These are phyloP conservation scores for Zelleria hepariella DNA, from an alignment of 2,888 invertebrate species.

Conservation along the genomic window DNA sequence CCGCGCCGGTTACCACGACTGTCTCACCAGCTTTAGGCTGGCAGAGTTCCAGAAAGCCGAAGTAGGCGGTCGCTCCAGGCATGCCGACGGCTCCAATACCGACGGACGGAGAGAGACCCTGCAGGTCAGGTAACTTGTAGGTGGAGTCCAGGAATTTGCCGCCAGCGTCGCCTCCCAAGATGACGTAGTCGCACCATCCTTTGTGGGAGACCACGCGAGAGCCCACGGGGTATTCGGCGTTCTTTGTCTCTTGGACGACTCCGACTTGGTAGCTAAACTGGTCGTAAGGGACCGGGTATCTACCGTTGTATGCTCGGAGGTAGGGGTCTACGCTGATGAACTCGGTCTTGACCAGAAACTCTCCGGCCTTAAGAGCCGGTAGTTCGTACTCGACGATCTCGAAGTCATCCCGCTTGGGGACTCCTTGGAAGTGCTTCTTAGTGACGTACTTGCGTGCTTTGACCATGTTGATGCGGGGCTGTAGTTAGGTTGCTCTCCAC, in stretches of 20 bases:
- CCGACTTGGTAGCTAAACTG: slow-evolving; percentile 7
- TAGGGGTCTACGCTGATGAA: slow-evolving; percentile 43
- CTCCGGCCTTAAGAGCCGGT: slow-evolving; percentile 72
- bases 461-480: slow-evolving; percentile 40
- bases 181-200: slow-evolving; percentile 73
- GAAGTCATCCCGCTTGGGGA: slow-evolving; percentile 71
- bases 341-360: slow-evolving; percentile 33
- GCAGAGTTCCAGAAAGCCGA: slow-evolving; percentile 74
- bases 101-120: slow-evolving; percentile 49
- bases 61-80: slow-evolving; percentile 77
- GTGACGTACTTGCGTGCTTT: slow-evolving; percentile 71
- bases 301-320: slow-evolving; percentile 25
- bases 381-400: slow-evolving; percentile 73
- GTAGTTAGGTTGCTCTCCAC: background rate
- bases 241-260: slow-evolving; percentile 16
- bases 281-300: slow-evolving; percentile 37
- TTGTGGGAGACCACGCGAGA: slow-evolving; percentile 61
- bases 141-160: background rate
- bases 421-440: slow-evolving; percentile 67
- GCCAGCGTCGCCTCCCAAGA: background rate
- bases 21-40: slow-evolving; percentile 75
- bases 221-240: slow-evolving; percentile 69
- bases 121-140: slow-evolving; percentile 49
- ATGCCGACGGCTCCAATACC: slow-evolving; percentile 70
- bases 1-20: slow-evolving; percentile 75